phyloP scores from a whole-genome alignment of 2,888 invertebrate genomes.

The Colletes collaris region DNA sequence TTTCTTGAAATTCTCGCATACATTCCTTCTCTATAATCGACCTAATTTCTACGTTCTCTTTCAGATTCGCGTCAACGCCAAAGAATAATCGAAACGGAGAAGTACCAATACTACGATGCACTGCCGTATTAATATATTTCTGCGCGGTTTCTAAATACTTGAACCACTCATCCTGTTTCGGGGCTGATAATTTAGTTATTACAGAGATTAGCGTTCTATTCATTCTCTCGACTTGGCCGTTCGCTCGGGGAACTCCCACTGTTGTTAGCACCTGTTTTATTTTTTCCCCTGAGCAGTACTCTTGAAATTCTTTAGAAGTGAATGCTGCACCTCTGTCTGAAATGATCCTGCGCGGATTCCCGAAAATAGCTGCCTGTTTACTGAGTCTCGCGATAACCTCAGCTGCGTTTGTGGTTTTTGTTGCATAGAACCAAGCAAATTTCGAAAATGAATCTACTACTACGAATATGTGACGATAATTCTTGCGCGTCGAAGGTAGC shows the following conservation, averaged over 20 bases:
- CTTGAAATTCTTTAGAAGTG: not conserved
- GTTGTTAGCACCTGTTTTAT: not conserved
- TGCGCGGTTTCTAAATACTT: not conserved
- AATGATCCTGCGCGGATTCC: not conserved
- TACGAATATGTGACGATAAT: too few species aligned
- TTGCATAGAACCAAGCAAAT: not conserved
- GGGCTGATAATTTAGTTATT: not conserved
- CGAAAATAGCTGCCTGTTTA: not conserved
- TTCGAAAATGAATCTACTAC: too few species aligned
- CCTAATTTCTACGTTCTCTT: not conserved
- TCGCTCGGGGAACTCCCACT: not conserved
- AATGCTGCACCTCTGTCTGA: not conserved
- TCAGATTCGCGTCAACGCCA: not conserved
- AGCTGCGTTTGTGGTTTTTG: not conserved
- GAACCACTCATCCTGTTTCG: not conserved
- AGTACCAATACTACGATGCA: not conserved
- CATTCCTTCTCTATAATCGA: not conserved
- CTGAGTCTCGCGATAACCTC: not conserved
- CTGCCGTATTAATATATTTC: not conserved
- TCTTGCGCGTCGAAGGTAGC: too few species aligned
- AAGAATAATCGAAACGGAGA: not conserved
- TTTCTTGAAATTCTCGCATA: not conserved
- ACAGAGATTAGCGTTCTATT: not conserved
- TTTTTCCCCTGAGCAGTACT: not conserved
- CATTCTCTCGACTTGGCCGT: not conserved